Conservation (phyloP, 2,113 vertebrate species). For the Tetrax tetrax region DNA sequence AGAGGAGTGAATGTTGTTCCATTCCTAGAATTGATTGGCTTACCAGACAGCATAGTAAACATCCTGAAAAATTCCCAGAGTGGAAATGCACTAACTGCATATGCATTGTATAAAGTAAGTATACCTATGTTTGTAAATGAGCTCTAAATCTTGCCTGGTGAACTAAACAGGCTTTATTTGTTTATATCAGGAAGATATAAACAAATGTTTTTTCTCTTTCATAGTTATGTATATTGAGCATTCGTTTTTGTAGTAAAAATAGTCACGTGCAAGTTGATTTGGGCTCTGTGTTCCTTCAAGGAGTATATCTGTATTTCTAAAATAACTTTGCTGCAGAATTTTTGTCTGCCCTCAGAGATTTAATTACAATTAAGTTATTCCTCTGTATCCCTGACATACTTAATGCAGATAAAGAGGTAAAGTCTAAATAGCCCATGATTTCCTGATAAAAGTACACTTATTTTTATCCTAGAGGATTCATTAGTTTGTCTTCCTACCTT, state of each 20-base stretch:
- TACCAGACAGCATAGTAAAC: conserved; percentile 84
- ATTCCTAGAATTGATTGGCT: conserved; percentile 86
- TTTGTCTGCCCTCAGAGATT: background rate
- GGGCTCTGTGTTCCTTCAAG: background rate
- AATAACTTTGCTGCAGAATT: background rate
- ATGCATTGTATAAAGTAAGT: conserved; percentile 96
- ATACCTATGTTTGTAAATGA: background rate
- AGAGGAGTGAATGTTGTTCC: conserved; percentile 92
- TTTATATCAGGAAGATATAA: background rate
- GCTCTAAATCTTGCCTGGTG: background rate
- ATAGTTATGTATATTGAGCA: background rate
- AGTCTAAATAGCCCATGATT: background rate
- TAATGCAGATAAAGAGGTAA: background rate
- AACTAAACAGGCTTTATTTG: background rate
- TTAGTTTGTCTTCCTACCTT: background rate
- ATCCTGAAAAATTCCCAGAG: conserved; percentile 89
- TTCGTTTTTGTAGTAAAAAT: background rate
- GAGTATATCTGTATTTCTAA: background rate
- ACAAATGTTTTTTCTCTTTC: background rate
- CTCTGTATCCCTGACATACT: background rate
- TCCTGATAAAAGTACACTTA: background rate
- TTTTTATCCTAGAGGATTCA: background rate
- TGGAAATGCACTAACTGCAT: conserved; percentile 90
- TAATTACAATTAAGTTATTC: background rate
- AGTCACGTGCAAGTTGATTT: background rate